phyloP scores from a whole-genome alignment of 2,888 invertebrate species.

The Kuschelorhynchus macadamiae region DNA sequence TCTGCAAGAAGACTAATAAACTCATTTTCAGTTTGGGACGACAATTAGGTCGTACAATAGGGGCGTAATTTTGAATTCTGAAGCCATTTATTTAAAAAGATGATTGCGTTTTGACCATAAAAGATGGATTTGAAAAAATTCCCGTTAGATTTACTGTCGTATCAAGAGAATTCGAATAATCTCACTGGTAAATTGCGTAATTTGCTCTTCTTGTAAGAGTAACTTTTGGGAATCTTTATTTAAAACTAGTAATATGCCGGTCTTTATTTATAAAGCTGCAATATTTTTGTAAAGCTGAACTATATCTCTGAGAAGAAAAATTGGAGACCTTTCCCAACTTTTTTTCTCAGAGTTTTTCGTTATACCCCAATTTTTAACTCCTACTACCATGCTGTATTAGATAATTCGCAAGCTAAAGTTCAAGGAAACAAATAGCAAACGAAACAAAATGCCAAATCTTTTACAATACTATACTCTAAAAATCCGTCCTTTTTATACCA shows the following conservation, averaged over 20 bases:
- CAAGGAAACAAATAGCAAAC: conserved; percentile 7
- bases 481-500: conserved; percentile 14
- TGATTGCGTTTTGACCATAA: neutral
- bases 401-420: neutral
- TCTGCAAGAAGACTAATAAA: neutral
- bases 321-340: conserved; percentile 7
- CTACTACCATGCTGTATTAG: conserved; percentile 1
- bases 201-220: conserved; percentile 4
- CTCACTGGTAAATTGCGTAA: conserved; percentile 2
- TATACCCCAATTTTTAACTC: conserved; percentile 10
- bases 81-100: neutral
- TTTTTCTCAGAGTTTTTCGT: conserved; percentile 5
- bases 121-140: neutral
- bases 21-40: neutral
- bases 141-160: neutral
- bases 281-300: conserved; percentile 4
- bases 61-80: neutral
- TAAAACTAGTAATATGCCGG: conserved; percentile 2
- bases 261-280: neutral
- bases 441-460: conserved; percentile 8
- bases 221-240: neutral
- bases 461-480: conserved; percentile 11
- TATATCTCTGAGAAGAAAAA: conserved; percentile 2
- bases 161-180: neutral
- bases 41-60: neutral